A percentile compares a stretch with the other conserved stretches of the same genome.
Conservation (phyloP, 2,888 invertebrate genomes). For the Euphydryas editha region DNA sequence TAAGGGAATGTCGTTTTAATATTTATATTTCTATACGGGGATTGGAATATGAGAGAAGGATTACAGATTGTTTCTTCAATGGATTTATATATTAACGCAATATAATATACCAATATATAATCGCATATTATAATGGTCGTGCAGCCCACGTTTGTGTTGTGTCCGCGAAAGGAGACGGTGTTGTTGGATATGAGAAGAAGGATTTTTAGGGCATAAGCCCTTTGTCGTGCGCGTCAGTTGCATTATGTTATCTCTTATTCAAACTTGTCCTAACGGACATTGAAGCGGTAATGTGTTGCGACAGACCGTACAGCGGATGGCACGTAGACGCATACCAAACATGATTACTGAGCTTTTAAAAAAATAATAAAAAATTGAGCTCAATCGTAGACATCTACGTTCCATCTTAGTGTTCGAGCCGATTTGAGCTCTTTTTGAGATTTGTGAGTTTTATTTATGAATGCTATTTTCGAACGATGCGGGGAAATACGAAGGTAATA, state of each 20-base stretch:
- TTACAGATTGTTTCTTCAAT: constrained; percentile 14
- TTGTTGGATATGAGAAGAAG: constrained; percentile 4
- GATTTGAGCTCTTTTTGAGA: constrained; percentile 11
- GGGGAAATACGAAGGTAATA: constrained; percentile 18
- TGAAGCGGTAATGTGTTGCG: constrained; percentile 4
- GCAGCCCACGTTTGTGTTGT: constrained; percentile 26
- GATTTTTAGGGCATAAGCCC: constrained; percentile 17
- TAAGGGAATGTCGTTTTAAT: neutral
- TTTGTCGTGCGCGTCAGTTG: constrained; percentile 18
- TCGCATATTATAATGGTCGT: neutral
- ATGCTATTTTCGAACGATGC: constrained; percentile 14
- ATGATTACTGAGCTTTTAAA: neutral
- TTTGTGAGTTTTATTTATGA: neutral
- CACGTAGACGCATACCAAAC: constrained; percentile 14
- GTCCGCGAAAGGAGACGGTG: constrained; percentile 13
- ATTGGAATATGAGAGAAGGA: constrained; percentile 30
- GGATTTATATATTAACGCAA: neutral
- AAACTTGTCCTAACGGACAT: neutral
- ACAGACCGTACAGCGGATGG: constrained; percentile 11
- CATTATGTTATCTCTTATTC: constrained; percentile 14
- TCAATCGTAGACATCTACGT: constrained; percentile 15
- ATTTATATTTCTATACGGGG: neutral
- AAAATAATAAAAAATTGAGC: neutral
- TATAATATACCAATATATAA: constrained; percentile 18
- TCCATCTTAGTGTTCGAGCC: constrained; percentile 11